Evolutionary conservation across 2,888 invertebrate species (phyloP).

Genomic region (Trichopria drosophilae): DNA sequence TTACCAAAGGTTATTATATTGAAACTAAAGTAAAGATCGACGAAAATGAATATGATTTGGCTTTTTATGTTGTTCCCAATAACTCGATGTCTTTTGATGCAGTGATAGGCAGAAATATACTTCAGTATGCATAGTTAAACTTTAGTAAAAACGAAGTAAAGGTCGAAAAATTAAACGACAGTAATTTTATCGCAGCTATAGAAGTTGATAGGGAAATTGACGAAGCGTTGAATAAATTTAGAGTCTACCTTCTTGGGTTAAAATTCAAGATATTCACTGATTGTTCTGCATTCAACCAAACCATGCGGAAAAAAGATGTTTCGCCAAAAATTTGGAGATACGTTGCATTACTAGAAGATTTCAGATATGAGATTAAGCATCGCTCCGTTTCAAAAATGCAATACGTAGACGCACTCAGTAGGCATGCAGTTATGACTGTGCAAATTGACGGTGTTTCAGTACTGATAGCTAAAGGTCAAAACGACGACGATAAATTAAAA

Average conservation of each 20-base stretch:
- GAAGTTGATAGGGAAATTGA: no score
- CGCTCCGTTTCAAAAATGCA: constrained; percentile 16
- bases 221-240: constrained; percentile 25
- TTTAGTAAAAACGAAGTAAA: not conserved
- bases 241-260: constrained; percentile 29
- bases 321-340: constrained; percentile 22
- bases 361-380: constrained; percentile 19
- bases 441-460: constrained; percentile 5
- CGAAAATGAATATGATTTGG: constrained; percentile 4
- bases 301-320: constrained; percentile 20
- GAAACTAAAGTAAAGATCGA: constrained; percentile 3
- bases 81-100: constrained; percentile 7
- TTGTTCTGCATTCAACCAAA: constrained; percentile 29
- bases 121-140: constrained; percentile 2
- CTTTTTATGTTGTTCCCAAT: constrained; percentile 6
- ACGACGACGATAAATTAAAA: constrained; percentile 10
- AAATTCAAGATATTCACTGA: constrained; percentile 35
- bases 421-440: constrained; percentile 3
- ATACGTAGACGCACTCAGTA: constrained; percentile 25
- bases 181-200: no score
- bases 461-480: constrained; percentile 4
- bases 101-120: constrained; percentile 14
- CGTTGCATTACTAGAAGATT: constrained; percentile 18
- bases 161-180: no score
- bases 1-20: constrained; percentile 12